Conservation (phyloP, 2,113 vertebrate species). For the Sphyrna mokarran region DNA sequence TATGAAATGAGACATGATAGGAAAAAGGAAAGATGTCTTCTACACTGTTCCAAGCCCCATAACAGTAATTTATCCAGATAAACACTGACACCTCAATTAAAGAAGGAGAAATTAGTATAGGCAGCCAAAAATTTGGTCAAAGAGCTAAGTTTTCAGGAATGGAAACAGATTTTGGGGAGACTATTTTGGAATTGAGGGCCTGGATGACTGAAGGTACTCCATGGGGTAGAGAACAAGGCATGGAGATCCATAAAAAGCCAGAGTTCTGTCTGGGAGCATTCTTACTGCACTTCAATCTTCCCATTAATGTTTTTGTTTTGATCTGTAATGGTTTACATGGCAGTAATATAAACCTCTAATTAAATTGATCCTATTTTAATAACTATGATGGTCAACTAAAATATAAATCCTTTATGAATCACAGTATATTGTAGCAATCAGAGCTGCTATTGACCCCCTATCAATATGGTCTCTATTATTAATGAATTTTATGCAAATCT, state of each 20-base stretch:
- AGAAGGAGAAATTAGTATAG: neutral
- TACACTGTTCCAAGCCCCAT: neutral
- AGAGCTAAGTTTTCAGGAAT: neutral
- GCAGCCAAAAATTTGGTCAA: neutral
- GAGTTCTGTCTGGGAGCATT: neutral
- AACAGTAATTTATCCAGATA: neutral
- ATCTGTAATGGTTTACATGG: neutral
- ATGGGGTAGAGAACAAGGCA: neutral
- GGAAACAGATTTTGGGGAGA: neutral
- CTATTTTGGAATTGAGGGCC: neutral
- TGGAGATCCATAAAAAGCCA: neutral
- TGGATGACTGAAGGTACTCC: neutral
- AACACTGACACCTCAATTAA: neutral
- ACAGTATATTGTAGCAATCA: neutral
- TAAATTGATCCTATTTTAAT: neutral
- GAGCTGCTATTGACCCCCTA: neutral
- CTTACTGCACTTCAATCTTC: neutral
- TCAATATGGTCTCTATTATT: neutral
- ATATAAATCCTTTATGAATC: neutral
- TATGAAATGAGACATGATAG: neutral
- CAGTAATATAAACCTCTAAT: neutral
- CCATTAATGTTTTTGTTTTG: neutral
- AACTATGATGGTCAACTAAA: neutral
- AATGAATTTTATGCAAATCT: neutral
- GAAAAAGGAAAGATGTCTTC: neutral